Percentiles rank a stretch among this genome's conserved stretches.
Evolutionary conservation across 2,797 vertebrate genomes (phyloP).

Genomic region (Spondyliosoma cantharus): DNA sequence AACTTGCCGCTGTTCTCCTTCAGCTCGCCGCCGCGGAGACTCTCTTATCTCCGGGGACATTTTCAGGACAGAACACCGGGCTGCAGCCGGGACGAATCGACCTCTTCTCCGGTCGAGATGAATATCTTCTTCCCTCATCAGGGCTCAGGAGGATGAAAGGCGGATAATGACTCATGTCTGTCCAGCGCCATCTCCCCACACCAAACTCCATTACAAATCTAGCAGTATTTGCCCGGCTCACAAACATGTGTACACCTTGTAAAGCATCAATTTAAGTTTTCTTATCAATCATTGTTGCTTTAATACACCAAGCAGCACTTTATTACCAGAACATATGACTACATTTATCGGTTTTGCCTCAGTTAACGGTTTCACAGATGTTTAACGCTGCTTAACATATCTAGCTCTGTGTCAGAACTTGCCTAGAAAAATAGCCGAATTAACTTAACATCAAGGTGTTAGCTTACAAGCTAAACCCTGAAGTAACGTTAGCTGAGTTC

Average conservation of each 20-base stretch:
- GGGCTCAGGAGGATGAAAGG: background rate
- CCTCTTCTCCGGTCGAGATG: background rate
- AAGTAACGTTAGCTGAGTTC: too few species aligned
- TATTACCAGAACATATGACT: too few species aligned
- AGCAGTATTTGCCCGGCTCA: fast-evolving
- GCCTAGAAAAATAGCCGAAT: too few species aligned
- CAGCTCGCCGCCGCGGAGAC: background rate
- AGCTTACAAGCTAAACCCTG: too few species aligned
- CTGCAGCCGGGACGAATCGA: constrained; percentile 15
- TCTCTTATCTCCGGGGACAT: constrained; percentile 6
- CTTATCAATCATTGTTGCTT: background rate
- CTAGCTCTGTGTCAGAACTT: too few species aligned
- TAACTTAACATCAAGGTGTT: too few species aligned
- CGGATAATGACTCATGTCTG: background rate
- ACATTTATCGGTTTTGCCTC: too few species aligned
- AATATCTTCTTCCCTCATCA: background rate
- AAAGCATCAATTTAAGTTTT: background rate
- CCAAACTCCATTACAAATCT: background rate
- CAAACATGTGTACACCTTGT: fast-evolving
- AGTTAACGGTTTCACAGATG: background rate
- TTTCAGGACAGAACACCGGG: constrained; percentile 16
- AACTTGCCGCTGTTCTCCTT: background rate
- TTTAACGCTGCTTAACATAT: too few species aligned
- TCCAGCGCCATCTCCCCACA: background rate
- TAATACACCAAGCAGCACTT: background rate